Evolutionary conservation across 2,888 invertebrate genomes (phyloP), one percentile per base, ranked within the genome.

Genomic region (Napeogenes sylphis): DNA sequence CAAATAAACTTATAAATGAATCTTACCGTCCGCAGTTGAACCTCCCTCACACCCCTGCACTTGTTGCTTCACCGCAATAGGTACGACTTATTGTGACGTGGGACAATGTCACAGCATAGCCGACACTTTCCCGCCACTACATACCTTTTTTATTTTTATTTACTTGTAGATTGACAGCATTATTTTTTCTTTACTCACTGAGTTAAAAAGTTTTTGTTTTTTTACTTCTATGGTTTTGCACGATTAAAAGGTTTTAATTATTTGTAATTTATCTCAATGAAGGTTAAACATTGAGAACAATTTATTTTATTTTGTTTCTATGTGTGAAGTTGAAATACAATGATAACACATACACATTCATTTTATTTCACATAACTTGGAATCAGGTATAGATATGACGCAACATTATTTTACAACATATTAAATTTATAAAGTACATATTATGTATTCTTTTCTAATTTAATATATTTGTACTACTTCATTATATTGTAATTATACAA

Each of bases 11-110:
- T 12, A 62, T 54, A 38, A 32, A 57, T 57, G 57, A 33, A 58
- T 47, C 32, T 42, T 42, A 45, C 6, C 59, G 38, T 60, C 42
- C 61, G 59, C 57, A 65, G 59, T 70, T 68, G 68, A 58, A 67
- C 68, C 47, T 70, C 71, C 68, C 70, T 55, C 56, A 72, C 73
- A 81, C 80, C 83, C 81, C 81, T 68, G 63, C 58, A 85, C 85
- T 79, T 85, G 85, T 85, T 84, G 85, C 83, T 63, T 51, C 63
- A 62, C 56, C 58, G 62, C 68, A 62, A 64, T 51, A 42, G 42
- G 42, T 42, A 51, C 51, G 67, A 68, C 67, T 67, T 70, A 70
- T 68, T 68, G 68, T 58, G 62, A 56, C 65, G 67, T 63, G 62
- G 56, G 63, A 56, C 62, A 62, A 62, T 58, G 58, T 62, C 58